Base-by-base conservation (phyloP, 2,797 vertebrate genomes). In the Anabas testudineus region DNA sequence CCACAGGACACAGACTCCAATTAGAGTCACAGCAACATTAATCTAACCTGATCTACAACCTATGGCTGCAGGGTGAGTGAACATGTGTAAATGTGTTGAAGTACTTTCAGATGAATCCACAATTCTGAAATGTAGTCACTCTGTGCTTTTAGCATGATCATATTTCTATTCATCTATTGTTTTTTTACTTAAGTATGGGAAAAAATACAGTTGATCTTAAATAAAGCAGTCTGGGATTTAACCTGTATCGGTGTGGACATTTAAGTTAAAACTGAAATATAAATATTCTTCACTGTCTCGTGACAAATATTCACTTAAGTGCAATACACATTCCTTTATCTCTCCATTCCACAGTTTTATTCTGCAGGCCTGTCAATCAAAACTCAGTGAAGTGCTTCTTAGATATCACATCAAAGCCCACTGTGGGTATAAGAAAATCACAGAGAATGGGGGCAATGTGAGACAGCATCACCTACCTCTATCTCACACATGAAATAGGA, bases 21-120 rank as follows among this genome's bases (percentile, higher is more conserved):
- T 92, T 90, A 93, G 85, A 87, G 74, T 74, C 85, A 78, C 69
- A 71, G 76, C 71, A 81, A 77, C 78, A 69, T 87, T 92, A 92
- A 93, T 92, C 87, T 92, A 85, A 88, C 57, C 84, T 88, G 91
- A 93, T 89, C 76, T 81, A 63, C 79, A 84, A 88, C 64, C 83
- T 86, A 87, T 85, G 75, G 74, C 81, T 87, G 60, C 74, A 73
- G 86, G 74, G 71, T 19, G 56, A 78, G 39, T 52, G 48, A 52
- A 71, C 14, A 4, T 73, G 82, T 37, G 70, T 21, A 32, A 47
- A 53, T 55, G 41, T 70, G 48, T 3, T 16, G 26, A 30, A 53
- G 53, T 36, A 71, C 68, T 80, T 62, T 67, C 42, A 73, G 62
- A 55, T 53, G 24, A 65, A 51, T 78, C 59, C 51, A 41, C 71